Percentiles rank a stretch among this genome's conserved stretches.
Conservation (phyloP, 2,797 vertebrate genomes). For the Falco novaeseelandiae region DNA sequence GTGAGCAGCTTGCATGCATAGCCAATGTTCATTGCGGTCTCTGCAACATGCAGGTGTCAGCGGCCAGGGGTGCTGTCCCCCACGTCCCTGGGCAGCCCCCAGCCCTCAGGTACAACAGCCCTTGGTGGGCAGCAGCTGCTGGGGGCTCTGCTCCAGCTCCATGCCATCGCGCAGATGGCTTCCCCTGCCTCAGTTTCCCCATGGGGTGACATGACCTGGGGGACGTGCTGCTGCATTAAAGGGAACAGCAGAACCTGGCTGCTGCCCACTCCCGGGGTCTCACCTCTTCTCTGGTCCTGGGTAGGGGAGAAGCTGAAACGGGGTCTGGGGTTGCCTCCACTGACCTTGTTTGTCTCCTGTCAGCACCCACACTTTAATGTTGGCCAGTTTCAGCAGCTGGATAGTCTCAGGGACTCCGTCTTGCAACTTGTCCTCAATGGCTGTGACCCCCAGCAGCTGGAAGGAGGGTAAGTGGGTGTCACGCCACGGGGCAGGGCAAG, state of each 20-base stretch:
- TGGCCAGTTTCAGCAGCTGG: slow-evolving; percentile 83
- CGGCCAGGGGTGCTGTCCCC: rapidly evolving
- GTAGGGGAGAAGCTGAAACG: background rate
- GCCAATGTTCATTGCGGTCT: slow-evolving; percentile 91
- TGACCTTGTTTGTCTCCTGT: slow-evolving; percentile 96
- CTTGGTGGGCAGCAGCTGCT: background rate
- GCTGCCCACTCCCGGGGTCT: background rate
- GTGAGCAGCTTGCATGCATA: slow-evolving; percentile 90
- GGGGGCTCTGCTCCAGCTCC: background rate
- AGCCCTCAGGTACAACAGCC: background rate
- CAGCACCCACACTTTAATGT: slow-evolving; percentile 93
- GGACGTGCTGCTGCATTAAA: background rate
- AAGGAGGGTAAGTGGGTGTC: background rate
- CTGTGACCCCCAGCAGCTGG: slow-evolving; percentile 91
- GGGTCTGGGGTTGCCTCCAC: background rate
- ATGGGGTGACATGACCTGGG: background rate
- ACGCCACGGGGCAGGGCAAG: background rate
- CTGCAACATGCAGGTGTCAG: slow-evolving; percentile 65
- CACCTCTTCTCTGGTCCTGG: background rate
- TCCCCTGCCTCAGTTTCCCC: slow-evolving; percentile 18
- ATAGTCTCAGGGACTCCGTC: slow-evolving; percentile 91
- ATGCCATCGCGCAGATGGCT: rapidly evolving
- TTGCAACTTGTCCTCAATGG: slow-evolving; percentile 93
- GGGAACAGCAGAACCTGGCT: background rate
- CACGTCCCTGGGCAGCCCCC: background rate